Percentiles rank a stretch among this genome's conserved stretches.
These are phyloP conservation scores for Trichonephila clavipes DNA, from an alignment of 1,140 invertebrate genomes.

Conservation along the genomic window DNA sequence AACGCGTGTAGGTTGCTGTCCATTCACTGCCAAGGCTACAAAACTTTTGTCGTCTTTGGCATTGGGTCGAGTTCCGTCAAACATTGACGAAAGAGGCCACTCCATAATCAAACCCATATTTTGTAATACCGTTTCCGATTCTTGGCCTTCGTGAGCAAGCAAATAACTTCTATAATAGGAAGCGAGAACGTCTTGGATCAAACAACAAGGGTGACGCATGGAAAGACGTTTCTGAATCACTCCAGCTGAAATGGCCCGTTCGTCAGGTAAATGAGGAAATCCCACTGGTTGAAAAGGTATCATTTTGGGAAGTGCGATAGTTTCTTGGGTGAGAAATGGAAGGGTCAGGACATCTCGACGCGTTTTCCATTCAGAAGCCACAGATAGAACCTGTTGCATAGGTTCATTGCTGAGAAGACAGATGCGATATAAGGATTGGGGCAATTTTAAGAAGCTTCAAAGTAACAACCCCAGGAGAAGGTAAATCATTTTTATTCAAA, in stretches of 20 bases:
- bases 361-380: conserved; percentile 13
- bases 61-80: conserved; percentile 24
- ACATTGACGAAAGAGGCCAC: background rate
- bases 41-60: background rate
- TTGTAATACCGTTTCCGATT: background rate
- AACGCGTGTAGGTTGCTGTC: background rate
- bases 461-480: conserved; percentile 27
- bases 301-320: background rate
- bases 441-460: background rate
- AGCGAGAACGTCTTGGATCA: background rate
- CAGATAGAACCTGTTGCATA: background rate
- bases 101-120: background rate
- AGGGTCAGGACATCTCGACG: background rate
- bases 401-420: conserved; percentile 16
- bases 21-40: conserved; percentile 10
- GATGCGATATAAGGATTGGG: background rate
- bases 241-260: too few species aligned
- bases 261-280: too few species aligned
- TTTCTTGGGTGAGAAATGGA: background rate
- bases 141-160: too few species aligned
- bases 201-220: background rate
- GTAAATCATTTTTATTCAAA: conserved; percentile 9
- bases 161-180: background rate
- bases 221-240: background rate
- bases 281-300: background rate